Evolutionary conservation across 2,113 vertebrate genomes (phyloP), one percentile per base, ranked within the genome.

Genomic region (Pollimyrus isidori): DNA sequence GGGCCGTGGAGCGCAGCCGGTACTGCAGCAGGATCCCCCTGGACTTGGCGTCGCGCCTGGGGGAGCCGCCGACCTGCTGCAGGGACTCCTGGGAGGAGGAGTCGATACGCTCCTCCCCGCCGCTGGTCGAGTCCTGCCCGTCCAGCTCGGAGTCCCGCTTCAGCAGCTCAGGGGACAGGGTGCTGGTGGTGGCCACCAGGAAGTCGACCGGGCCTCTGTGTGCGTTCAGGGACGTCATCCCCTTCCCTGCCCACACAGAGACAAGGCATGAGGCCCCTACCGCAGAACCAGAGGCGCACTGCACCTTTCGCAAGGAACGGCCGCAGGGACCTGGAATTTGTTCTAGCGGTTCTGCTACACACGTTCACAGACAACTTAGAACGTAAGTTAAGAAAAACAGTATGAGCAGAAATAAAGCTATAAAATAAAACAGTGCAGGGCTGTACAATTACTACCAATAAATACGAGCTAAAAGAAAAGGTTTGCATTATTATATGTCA

Each of bases 171-270:
- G 96, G 96, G 0, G 96, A 95, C 93, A 97, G n/a, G 1, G 95
- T 94, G 94, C 96, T 97, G 39, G 93, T 91, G 0, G 97, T 96
- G 90, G 97, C 94, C 0, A 95, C 95, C 90, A 97, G 92, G 91
- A 98, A 97, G 86, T 96, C 94, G 90, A 98, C 97, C 0, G 97
- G 96, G 52, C 97, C 97, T 0, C 93, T 93, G 88, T 97, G 97
- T 7, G 97, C 97, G 0, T 97, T 98, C 90, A 97, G 95, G 0
- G 97, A 98, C 2, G 97, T 97, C 96, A 97, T 97, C 3, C 96
- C 97, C 90, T 98, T 98, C 35, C 97, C 97, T 97, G 92, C 0
- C 85, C 30, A 90, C 46, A 62, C 76, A 89, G 19, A 85, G n/a
- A n/a, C 17, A 87, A 73, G 10, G n/a, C n/a, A n/a, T n/a, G n/a